These are phyloP conservation scores for Gymnothorax reevesii DNA, from an alignment of 2,797 vertebrate genomes.

Conservation along the genomic window DNA sequence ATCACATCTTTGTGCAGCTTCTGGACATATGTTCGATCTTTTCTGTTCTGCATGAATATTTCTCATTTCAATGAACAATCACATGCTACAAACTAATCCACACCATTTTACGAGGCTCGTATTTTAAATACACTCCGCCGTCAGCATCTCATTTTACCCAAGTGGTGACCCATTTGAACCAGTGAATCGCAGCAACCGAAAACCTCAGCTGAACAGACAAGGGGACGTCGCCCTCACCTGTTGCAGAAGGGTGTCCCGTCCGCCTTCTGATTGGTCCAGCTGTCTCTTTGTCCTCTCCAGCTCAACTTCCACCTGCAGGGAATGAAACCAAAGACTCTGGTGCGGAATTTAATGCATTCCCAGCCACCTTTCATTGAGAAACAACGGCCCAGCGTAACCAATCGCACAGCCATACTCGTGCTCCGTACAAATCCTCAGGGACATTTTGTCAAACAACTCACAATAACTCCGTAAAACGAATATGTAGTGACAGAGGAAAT, in stretches of 20 bases:
- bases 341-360: neutral
- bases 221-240: constrained; percentile 70
- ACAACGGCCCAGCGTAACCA: neutral
- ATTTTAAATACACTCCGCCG: neutral
- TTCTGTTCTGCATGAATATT: too few relatives aligned
- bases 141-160: neutral
- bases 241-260: constrained; percentile 78
- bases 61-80: too few relatives aligned
- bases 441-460: too few relatives aligned
- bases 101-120: neutral
- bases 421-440: neutral
- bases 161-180: neutral
- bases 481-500: too few relatives aligned
- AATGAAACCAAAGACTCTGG: neutral
- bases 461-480: too few relatives aligned
- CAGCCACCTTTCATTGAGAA: neutral
- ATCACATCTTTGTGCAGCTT: too few relatives aligned
- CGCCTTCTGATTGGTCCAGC: constrained; percentile 82
- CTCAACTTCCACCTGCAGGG: constrained; percentile 80
- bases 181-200: neutral
- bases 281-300: constrained; percentile 75
- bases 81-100: neutral
- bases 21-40: too few relatives aligned
- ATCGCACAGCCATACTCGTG: neutral
- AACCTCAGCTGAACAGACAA: neutral